Conservation (phyloP, 2,113 vertebrate species). For the rat (Rattus norvegicus) region GRCr8 NC_086023.1:91035001-91035500, state of each 20-base stretch:
- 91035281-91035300: background rate
- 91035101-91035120: background rate
- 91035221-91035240: background rate
- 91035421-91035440: background rate
- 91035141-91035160: background rate
- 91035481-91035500: background rate
- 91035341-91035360: too few species aligned
- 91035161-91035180: background rate
- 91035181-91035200: background rate
- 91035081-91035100: background rate
- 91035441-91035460: background rate
- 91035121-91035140: background rate
- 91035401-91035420: background rate
- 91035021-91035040: background rate
- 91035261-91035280: background rate
- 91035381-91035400: too few species aligned
- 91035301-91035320: too few species aligned
- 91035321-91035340: too few species aligned
- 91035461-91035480: background rate
- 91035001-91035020: background rate
- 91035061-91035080: background rate
- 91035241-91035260: background rate
- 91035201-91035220: background rate
- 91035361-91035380: too few species aligned
- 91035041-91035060: background rate